These are phyloP conservation scores for Pyralis farinalis DNA, from an alignment of 2,888 invertebrate genomes.

Conservation along the genomic window DNA sequence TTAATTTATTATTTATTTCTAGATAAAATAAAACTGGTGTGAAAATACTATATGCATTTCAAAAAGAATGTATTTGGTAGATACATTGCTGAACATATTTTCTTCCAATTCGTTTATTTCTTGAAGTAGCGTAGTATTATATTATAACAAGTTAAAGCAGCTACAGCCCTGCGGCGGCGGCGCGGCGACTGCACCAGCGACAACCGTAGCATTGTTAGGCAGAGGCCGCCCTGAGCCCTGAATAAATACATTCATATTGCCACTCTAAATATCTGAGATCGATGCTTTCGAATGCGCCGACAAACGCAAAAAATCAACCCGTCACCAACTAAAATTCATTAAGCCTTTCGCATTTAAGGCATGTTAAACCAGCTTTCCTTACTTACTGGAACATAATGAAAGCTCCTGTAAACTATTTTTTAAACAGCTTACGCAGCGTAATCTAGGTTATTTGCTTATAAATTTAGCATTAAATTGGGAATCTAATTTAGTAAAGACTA, in stretches of 20 bases:
- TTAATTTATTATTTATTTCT: too few relatives aligned
- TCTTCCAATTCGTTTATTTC: too few relatives aligned
- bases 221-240: constrained; percentile 71
- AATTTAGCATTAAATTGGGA: constrained; percentile 1
- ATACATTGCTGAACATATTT: too few relatives aligned
- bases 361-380: background rate
- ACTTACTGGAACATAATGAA: too few relatives aligned
- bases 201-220: constrained; percentile 79
- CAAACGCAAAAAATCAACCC: constrained; percentile 36
- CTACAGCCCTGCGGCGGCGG: constrained; percentile 48
- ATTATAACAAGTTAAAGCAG: background rate
- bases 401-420: too few relatives aligned
- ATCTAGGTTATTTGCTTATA: constrained; percentile 6
- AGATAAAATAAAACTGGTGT: too few relatives aligned
- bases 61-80: too few relatives aligned
- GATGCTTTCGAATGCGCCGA: constrained; percentile 49
- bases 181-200: constrained; percentile 62
- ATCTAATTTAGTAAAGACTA: constrained; percentile 6
- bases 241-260: constrained; percentile 81
- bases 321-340: constrained; percentile 24
- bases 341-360: background rate
- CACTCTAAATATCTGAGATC: constrained; percentile 74
- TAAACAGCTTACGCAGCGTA: too few relatives aligned
- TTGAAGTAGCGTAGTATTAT: too few relatives aligned
- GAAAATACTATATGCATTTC: too few relatives aligned